Conservation (phyloP, 1,140 invertebrate species). For the Lasioglossum albipes region DNA sequence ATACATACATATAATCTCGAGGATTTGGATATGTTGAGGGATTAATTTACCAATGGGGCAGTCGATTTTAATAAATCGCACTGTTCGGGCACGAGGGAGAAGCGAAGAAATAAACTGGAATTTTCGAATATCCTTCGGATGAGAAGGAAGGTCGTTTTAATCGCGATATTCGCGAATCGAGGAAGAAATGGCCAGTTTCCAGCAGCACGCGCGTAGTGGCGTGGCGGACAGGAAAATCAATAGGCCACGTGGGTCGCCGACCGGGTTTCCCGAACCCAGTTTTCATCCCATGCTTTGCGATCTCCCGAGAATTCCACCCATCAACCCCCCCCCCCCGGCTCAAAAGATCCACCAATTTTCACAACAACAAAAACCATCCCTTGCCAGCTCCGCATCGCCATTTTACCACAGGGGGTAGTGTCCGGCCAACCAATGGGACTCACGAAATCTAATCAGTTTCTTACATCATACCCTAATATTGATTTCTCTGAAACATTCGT, state of each 20-base stretch:
- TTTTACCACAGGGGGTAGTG: not conserved
- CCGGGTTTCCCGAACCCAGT: conserved; percentile 63
- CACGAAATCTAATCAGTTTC: not conserved
- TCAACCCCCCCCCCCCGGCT: not conserved
- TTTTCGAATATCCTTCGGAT: no score
- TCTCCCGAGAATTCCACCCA: not conserved
- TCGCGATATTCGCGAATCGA: conserved; percentile 8
- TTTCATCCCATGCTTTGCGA: conserved; percentile 34
- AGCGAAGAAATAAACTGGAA: no score
- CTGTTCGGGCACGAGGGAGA: no score
- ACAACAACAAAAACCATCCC: not conserved
- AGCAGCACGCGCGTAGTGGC: conserved; percentile 29
- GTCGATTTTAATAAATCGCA: no score
- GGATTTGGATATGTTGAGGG: no score
- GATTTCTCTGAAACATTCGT: not conserved
- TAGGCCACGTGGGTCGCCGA: conserved; percentile 72
- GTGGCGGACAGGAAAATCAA: conserved; percentile 69
- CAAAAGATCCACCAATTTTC: not conserved
- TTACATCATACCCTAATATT: not conserved
- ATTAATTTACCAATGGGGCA: no score
- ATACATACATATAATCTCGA: no score
- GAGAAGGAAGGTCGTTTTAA: no score
- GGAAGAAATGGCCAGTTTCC: conserved; percentile 45
- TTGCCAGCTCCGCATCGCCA: not conserved
- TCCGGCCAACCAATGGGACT: not conserved